Percentiles rank a stretch among this genome's conserved stretches.
These are phyloP conservation scores for Drosophila affinis DNA, from an alignment of 2,888 invertebrate species.

Conservation along the genomic window DNA sequence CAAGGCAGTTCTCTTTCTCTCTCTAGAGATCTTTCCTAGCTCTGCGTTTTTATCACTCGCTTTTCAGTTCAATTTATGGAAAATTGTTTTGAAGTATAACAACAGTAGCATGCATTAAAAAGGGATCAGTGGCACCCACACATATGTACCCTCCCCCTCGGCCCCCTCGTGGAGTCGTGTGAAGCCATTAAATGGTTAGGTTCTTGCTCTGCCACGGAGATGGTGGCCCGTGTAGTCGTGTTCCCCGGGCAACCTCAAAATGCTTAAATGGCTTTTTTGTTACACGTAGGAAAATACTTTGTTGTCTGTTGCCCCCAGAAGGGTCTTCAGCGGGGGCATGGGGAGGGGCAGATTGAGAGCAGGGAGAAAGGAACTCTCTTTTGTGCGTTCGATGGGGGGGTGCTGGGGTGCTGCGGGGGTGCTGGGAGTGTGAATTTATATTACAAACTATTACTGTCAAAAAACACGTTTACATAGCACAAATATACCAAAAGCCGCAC, in stretches of 20 bases:
- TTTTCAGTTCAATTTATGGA: slow-evolving; percentile 78
- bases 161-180: slow-evolving; percentile 43
- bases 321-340: slow-evolving; percentile 12
- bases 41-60: neutral
- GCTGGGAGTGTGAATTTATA: slow-evolving; percentile 75
- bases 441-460: slow-evolving; percentile 81
- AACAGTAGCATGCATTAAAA: slow-evolving; percentile 73
- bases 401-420: slow-evolving; percentile 15
- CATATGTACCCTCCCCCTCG: neutral
- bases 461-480: slow-evolving; percentile 80
- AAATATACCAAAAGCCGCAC: slow-evolving; percentile 59
- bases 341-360: neutral
- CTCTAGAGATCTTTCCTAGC: no score
- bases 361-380: slow-evolving; percentile 33
- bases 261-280: slow-evolving; percentile 80
- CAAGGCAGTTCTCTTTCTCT: no score
- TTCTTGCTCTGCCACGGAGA: slow-evolving; percentile 56
- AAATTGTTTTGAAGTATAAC: slow-evolving; percentile 77
- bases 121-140: slow-evolving; percentile 62
- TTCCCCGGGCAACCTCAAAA: slow-evolving; percentile 69
- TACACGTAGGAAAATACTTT: slow-evolving; percentile 80
- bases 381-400: slow-evolving; percentile 58
- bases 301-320: slow-evolving; percentile 56
- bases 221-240: neutral
- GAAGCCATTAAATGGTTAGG: slow-evolving; percentile 76